Evolutionary conservation across 2,113 vertebrate species (phyloP).

Genomic region (Apteryx owenii): DNA sequence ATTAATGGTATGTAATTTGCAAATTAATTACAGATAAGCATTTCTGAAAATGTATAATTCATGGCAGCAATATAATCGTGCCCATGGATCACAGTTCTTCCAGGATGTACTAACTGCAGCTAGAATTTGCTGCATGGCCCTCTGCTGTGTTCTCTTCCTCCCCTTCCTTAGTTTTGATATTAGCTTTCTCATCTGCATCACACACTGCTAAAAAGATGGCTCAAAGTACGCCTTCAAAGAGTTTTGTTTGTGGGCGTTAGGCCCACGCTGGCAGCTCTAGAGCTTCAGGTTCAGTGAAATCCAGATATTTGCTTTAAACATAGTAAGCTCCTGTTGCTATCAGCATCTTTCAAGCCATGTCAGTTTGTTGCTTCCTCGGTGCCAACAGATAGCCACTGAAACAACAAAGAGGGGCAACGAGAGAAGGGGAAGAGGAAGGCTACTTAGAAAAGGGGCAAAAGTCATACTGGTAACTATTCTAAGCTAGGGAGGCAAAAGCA

Average conservation of each 20-base stretch:
- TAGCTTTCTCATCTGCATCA: not conserved
- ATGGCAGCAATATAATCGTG: not conserved
- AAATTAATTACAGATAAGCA: conserved; percentile 23
- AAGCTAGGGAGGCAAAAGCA: not conserved
- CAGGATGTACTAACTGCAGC: not conserved
- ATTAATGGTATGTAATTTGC: not conserved
- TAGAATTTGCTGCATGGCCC: not conserved
- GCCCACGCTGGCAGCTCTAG: not conserved
- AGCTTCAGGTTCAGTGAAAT: not conserved
- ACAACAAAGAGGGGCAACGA: not conserved
- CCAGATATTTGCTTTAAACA: not conserved
- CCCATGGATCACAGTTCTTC: not conserved
- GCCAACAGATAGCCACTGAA: not conserved
- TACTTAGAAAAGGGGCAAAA: not conserved
- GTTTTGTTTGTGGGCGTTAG: not conserved
- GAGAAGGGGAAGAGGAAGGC: not conserved
- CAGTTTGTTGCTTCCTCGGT: not conserved
- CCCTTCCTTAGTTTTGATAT: not conserved
- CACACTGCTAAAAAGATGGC: not conserved
- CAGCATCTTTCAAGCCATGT: not conserved
- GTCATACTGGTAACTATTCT: not conserved
- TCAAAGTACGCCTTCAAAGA: not conserved
- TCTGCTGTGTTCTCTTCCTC: not conserved
- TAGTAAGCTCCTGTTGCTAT: not conserved
- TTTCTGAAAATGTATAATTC: not conserved